Conservation (phyloP, 2,113 vertebrate species). For the Ammospiza caudacuta region DNA sequence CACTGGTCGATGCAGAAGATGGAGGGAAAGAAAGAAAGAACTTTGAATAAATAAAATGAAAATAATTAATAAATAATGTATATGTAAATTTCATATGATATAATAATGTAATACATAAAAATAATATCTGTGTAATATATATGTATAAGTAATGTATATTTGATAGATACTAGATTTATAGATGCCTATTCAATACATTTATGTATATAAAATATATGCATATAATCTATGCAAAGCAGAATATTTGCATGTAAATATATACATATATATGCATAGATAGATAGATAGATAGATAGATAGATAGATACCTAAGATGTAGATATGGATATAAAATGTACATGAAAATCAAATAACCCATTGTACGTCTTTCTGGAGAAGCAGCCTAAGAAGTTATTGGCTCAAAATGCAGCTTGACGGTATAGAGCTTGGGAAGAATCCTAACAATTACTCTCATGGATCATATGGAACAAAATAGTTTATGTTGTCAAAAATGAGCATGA, state of each 20-base stretch:
- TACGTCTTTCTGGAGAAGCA: not conserved
- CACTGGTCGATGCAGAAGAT: not conserved
- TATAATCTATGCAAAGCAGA: not conserved
- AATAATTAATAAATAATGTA: not conserved
- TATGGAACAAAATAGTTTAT: not conserved
- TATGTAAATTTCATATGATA: not conserved
- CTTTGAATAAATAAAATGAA: not conserved
- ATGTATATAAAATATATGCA: not conserved
- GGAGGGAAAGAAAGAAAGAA: not conserved
- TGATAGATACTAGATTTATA: not conserved
- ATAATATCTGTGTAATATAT: not conserved
- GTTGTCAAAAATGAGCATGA: not conserved
- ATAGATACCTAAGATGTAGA: not conserved
- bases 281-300: not conserved
- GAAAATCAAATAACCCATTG: not conserved
- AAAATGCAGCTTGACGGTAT: not conserved
- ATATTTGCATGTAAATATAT: not conserved
- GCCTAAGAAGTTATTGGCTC: not conserved
- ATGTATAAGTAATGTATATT: not conserved
- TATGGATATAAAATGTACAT: not conserved
- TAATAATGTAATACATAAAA: not conserved
- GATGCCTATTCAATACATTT: not conserved
- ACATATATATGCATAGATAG: not conserved
- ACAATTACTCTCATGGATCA: rapidly evolving
- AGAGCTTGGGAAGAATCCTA: not conserved